Evolutionary conservation across 2,113 vertebrate genomes (phyloP), one percentile per base, ranked within the genome.

Genomic region (Gallinago jamesoni): DNA sequence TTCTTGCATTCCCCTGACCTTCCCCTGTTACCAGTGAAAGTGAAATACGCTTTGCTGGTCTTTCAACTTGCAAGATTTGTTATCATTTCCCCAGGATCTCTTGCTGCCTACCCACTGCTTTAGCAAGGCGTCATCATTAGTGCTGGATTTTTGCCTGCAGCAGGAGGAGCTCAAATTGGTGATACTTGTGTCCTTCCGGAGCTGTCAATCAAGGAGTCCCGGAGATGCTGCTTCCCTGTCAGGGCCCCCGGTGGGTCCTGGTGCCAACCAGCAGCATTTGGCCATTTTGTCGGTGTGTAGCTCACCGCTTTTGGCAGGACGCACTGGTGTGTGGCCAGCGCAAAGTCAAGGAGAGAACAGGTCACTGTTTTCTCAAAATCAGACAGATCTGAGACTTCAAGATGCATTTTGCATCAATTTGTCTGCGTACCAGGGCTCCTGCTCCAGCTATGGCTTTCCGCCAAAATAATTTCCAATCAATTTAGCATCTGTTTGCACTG

Each of bases 401-500:
- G 80, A 86, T 10, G 14, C 22, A 7, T 87, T 80, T 88, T 70
- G 27, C 30, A 66, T 73, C 62, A 27, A 67, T 95, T 91, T 92
- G 24, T 94, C 67, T 84, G 93, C 15, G 14, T 73, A 47, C 23
- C 74, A 70, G 59, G 19, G 55, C 84, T 91, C 70, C 79, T 75
- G 55, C 89, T 92, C 66, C 28, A 70, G 67, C 72, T 77, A 59
- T 94, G 95, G 97, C 96, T 85, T 91, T 86, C 87, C 7, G 81
- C 97, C 96, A 97, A 93, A 96, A 88, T 91, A 89, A 95, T 96
- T 94, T 93, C 84, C 93, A 97, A 90, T 96, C 97, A 89, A 93
- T 98, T 97, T 95, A 97, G 96, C 94, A 96, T 98, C 96, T 98
- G 98, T 97, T 97, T 97, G 72, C 89, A 96, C 77, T 18, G 91